Base-by-base conservation (phyloP, 1,140 invertebrate genomes). In the Coenobita brevimanus region DNA sequence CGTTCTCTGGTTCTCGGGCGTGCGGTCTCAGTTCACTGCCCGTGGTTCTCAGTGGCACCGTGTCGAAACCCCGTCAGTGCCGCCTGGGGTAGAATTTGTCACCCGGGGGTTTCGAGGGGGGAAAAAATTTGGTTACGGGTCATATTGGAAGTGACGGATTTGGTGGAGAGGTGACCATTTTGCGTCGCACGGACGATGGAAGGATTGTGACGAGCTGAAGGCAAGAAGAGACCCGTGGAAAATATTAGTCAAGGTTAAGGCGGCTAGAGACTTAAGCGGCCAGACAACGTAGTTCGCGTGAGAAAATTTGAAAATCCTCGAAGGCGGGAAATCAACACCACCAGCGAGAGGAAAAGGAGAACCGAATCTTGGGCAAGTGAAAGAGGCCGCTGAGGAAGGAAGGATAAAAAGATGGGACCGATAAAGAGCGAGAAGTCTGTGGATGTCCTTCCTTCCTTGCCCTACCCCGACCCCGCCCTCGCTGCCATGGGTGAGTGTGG, bases 381-480 rank as follows among this genome's bases (percentile, higher is more conserved):
- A n/a, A n/a, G n/a, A n/a, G n/a, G n/a, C n/a, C n/a, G n/a, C n/a
- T n/a, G n/a, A n/a, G 38, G 27, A 57, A 17, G 30, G 30, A 24
- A 2, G 69, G 15, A 2, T 27, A 69, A 27, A 67, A 54, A 36
- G 8, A 89, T 89, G 89, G 89, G 89, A n/a, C 89, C 89, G 33
- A 89, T 89, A 75, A 89, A 89, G 69, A 89, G 80, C 54, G 89
- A 89, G 38, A 89, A 89, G 46, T 73, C 89, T 0, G n/a, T 89
- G 46, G 89, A 89, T 57, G 67, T 89, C 64, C 54, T 89, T 60
- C 83, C 82, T 24, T 71, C 82, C 21, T 69, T 89, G 67, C 89
- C 89, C 17, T 89, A 89, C 67, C 82, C 89, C 4, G 89, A 89
- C 67, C 89, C 89, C 21, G 84, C 82, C 27, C 69, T 89, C 24